phyloP scores from a whole-genome alignment of 2,888 invertebrate species.

The Phlogophora meticulosa region DNA sequence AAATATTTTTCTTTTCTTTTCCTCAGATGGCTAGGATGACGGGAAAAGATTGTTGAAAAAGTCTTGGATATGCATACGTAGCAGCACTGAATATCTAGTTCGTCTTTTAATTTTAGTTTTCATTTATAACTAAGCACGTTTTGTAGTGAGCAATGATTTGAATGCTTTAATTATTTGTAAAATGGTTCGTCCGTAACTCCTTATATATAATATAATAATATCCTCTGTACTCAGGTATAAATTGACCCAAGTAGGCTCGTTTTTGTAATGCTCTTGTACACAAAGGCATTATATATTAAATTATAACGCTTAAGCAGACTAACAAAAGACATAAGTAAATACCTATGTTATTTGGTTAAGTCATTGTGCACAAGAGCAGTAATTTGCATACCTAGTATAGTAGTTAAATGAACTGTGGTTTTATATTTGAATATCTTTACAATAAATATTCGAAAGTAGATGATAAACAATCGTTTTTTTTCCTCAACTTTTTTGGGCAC shows the following conservation, averaged over 20 bases:
- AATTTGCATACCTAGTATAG: slow-evolving; percentile 1
- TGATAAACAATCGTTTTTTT: slow-evolving; percentile 27
- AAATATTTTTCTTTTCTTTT: slow-evolving; percentile 47
- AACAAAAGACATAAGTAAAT: background rate
- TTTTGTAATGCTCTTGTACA: slow-evolving; percentile 50
- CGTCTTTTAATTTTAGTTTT: slow-evolving; percentile 22
- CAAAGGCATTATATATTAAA: slow-evolving; percentile 8
- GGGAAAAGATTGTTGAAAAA: slow-evolving; percentile 58
- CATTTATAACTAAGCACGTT: slow-evolving; percentile 8
- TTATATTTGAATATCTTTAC: slow-evolving; percentile 20
- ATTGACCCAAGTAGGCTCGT: slow-evolving; percentile 1
- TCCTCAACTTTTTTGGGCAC: background rate
- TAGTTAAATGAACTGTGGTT: slow-evolving; percentile 9
- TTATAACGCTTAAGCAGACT: background rate
- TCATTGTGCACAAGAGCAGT: slow-evolving; percentile 44
- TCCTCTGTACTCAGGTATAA: background rate
- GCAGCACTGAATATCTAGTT: slow-evolving; percentile 55
- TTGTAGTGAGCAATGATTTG: slow-evolving; percentile 37
- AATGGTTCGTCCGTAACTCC: background rate
- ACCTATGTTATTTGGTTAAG: background rate
- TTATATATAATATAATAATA: slow-evolving; percentile 12
- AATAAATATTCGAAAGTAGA: slow-evolving; percentile 40
- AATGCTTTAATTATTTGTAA: slow-evolving; percentile 25
- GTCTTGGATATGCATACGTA: slow-evolving; percentile 51
- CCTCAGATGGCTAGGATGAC: slow-evolving; percentile 59